Base-by-base conservation (phyloP, 2,113 vertebrate species). In the Philantomba maxwellii region DNA sequence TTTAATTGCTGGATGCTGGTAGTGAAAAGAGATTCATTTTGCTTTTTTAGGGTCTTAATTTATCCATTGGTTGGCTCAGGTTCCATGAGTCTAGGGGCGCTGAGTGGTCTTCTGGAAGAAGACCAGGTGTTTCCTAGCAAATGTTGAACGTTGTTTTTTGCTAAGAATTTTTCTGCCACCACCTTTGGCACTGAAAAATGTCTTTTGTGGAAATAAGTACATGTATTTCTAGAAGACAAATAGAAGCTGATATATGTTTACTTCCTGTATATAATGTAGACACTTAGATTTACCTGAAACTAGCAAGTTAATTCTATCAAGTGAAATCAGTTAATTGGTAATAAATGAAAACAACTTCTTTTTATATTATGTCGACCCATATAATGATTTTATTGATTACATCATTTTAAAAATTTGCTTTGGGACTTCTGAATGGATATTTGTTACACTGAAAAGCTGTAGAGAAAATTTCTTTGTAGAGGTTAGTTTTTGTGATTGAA, bases 201-300 rank as follows among this genome's bases (percentile, higher is more conserved):
- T 57, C 80, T 96, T 94, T 66, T 94, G 77, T 88, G 30, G 83
- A 85, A 84, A 81, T 75, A 86, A 95, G 51, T 51, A 82, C n/a
- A 66, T 64, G 47, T 60, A 88, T 87, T 97, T 95, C 36, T 92
- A 64, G 47, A 93, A 93, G 15, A 84, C 43, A 93, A 83, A 45
- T 53, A 78, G 45, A 89, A 89, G 8, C 3, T 26, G 49, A 49
- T 30, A 9, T 78, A 17, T 82, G 43, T 64, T 92, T 84, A 33
- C 23, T 75, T 95, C 17, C 25, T 89, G 2, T 80, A 8, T 94
- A 12, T 45, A 91, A 47, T 16, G 78, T 36, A 80, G 58, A 78
- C 17, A 45, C 14, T 96, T 43, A 73, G 11, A 93, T 86, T 95
- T 83, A 83, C 45, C 55, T 26, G 9, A 95, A 94, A 93, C 43